A percentile compares a stretch with the other conserved stretches of the same genome.
Conservation (phyloP, 2,113 vertebrate genomes). For the Percopsis transmontana region DNA sequence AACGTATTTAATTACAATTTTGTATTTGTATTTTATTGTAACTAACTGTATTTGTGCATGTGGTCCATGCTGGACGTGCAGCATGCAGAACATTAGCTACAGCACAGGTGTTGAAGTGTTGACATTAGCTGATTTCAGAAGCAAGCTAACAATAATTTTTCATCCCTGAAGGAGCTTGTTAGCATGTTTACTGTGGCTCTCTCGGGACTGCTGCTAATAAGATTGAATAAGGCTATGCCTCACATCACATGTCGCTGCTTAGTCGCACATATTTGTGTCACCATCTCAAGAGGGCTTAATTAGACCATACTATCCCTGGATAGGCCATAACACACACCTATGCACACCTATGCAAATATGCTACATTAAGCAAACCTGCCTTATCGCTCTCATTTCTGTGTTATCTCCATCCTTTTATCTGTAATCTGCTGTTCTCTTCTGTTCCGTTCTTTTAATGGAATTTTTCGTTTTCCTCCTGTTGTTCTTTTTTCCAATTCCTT, state of each 20-base stretch:
- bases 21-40: no score
- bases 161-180: conserved; percentile 36
- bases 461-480: neutral
- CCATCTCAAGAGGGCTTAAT: conserved; percentile 13
- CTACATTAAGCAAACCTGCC: conserved; percentile 17
- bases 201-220: conserved; percentile 30
- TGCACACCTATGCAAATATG: no score
- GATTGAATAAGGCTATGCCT: conserved; percentile 4
- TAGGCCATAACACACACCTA: neutral
- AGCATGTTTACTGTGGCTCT: conserved; percentile 16
- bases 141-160: conserved; percentile 19
- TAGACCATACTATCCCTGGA: neutral
- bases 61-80: neutral
- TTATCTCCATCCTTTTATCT: neutral
- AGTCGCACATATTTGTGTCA: conserved; percentile 15
- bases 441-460: neutral
- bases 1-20: no score
- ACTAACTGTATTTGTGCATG: neutral
- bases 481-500: neutral
- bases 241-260: conserved; percentile 19
- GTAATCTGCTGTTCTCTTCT: conserved; percentile 1
- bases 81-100: neutral
- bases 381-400: no score
- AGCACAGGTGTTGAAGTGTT: neutral
- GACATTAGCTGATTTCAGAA: conserved; percentile 13